Conservation (phyloP, 2,113 vertebrate genomes). For the Alligator sinensis region DNA sequence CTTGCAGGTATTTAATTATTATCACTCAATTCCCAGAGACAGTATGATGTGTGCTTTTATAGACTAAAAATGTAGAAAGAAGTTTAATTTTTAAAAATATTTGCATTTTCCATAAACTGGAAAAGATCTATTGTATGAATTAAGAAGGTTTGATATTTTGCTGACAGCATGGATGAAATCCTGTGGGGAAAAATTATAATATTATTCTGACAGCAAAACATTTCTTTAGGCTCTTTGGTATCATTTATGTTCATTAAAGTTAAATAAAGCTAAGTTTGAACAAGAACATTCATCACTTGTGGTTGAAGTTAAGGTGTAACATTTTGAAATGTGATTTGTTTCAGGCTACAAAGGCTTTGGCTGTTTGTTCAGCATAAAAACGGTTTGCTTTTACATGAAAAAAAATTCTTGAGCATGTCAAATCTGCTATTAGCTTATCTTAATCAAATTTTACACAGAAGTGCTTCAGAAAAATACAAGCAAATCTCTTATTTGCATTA, state of each 20-base stretch:
- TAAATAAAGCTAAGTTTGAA: background rate
- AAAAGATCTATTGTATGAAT: background rate
- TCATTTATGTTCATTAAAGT: background rate
- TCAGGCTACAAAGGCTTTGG: background rate
- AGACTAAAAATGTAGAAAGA: background rate
- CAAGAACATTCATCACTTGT: background rate
- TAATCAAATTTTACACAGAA: background rate
- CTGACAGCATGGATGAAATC: background rate
- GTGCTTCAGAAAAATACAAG: background rate
- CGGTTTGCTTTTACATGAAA: background rate
- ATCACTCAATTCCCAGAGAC: background rate
- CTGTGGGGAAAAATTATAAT: background rate
- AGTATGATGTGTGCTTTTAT: background rate
- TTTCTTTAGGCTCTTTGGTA: background rate
- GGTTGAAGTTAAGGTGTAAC: background rate
- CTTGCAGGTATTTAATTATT: background rate
- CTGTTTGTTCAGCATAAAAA: background rate
- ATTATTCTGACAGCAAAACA: background rate
- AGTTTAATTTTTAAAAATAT: background rate
- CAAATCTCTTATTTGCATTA: background rate
- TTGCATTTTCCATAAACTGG: background rate
- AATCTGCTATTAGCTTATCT: background rate
- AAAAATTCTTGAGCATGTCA: background rate
- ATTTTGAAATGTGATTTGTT: background rate
- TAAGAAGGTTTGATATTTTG: background rate